Conservation (phyloP, 2,113 vertebrate genomes). For the Crotophaga sulcirostris region DNA sequence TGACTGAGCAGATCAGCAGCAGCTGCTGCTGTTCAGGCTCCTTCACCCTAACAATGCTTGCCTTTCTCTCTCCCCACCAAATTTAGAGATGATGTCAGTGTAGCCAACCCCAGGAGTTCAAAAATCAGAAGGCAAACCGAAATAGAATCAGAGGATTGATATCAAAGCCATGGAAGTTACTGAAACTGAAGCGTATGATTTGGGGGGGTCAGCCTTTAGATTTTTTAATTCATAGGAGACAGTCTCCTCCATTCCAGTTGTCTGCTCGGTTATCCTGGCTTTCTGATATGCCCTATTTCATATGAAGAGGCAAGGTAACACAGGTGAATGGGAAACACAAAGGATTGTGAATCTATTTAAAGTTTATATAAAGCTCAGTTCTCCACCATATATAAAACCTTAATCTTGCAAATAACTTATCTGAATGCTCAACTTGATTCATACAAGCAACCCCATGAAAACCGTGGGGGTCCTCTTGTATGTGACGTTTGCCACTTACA, state of each 20-base stretch:
- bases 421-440: not conserved
- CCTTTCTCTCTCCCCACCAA: slow-evolving; percentile 22
- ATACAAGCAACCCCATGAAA: not conserved
- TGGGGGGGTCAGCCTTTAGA: slow-evolving; percentile 52
- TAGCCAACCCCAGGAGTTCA: slow-evolving; percentile 47
- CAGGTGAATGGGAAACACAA: slow-evolving; percentile 48
- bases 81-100: slow-evolving; percentile 67
- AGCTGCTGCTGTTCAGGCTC: slow-evolving; percentile 16
- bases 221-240: slow-evolving; percentile 55
- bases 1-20: slow-evolving; percentile 31
- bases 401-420: slow-evolving; percentile 3
- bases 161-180: slow-evolving; percentile 52
- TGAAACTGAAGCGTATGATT: slow-evolving; percentile 48
- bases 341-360: slow-evolving; percentile 45
- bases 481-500: not conserved
- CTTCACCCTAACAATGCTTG: not conserved
- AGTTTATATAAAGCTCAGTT: slow-evolving; percentile 12
- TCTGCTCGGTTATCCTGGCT: slow-evolving; percentile 19
- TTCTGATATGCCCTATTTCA: slow-evolving; percentile 38
- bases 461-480: not conserved
- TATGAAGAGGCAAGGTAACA: slow-evolving; percentile 4
- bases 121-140: slow-evolving; percentile 56
- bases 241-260: slow-evolving; percentile 25
- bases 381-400: not conserved
- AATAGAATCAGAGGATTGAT: slow-evolving; percentile 58